Percentiles rank a stretch among this genome's conserved stretches.
These are phyloP conservation scores for Meteorus cinctellus DNA, from an alignment of 2,888 invertebrate genomes.

Conservation along the genomic window DNA sequence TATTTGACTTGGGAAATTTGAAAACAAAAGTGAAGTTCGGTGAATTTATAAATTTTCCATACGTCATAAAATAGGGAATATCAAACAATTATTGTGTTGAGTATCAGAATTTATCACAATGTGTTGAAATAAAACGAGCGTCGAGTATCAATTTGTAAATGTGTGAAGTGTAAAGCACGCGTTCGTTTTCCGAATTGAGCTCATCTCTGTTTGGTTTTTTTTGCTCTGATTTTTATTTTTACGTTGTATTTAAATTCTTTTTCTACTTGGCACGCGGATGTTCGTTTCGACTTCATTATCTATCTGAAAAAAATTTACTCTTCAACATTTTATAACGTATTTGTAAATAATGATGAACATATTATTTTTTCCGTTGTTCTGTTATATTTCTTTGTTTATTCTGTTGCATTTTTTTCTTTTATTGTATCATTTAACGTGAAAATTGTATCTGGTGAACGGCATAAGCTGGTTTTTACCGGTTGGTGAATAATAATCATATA, in stretches of 20 bases:
- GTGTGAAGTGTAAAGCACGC: too few relatives aligned
- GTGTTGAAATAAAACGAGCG: slow-evolving; percentile 17
- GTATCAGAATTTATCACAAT: slow-evolving; percentile 19
- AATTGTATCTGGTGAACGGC: not conserved
- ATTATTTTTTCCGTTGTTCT: not conserved
- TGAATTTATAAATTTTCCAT: too few relatives aligned
- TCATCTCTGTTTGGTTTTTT: not conserved
- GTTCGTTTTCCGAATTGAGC: too few relatives aligned
- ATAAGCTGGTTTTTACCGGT: slow-evolving; percentile 18
- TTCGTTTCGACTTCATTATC: not conserved
- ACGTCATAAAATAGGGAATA: too few relatives aligned
- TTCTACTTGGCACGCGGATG: too few relatives aligned
- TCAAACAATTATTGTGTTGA: slow-evolving; percentile 12
- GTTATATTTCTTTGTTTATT: not conserved
- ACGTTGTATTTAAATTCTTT: not conserved
- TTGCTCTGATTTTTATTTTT: not conserved
- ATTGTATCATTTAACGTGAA: not conserved
- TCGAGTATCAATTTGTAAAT: not conserved
- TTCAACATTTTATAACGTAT: not conserved
- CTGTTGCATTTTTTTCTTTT: not conserved
- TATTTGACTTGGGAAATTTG: too few relatives aligned
- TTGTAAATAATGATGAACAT: not conserved
- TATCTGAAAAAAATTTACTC: not conserved
- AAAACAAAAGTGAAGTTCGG: too few relatives aligned
- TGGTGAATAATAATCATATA: not conserved